A percentile compares a stretch with the other conserved stretches of the same genome.
Conservation (phyloP, 2,888 invertebrate genomes). For the Thelaira solivaga region DNA sequence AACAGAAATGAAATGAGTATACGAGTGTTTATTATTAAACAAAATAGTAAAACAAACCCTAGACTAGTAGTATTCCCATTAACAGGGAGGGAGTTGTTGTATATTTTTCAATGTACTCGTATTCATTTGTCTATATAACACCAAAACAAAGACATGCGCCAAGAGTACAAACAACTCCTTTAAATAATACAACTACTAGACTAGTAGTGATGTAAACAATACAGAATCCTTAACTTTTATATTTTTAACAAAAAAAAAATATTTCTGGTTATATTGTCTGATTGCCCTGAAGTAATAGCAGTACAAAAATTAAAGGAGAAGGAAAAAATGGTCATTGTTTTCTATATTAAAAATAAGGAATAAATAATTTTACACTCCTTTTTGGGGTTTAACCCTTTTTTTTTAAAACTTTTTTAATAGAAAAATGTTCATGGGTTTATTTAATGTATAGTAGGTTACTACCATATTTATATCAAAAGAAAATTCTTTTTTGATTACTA, state of each 20-base stretch:
- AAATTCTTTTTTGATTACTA: too few relatives aligned
- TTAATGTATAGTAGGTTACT: neutral
- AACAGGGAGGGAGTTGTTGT: slow-evolving; percentile 25
- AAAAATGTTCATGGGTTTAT: slow-evolving; percentile 5
- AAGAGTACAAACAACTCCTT: slow-evolving; percentile 33
- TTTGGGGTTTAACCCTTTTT: neutral
- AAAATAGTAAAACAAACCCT: slow-evolving; percentile 17
- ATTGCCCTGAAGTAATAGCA: slow-evolving; percentile 25
- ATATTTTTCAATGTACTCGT: neutral
- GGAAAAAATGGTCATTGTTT: slow-evolving; percentile 45
- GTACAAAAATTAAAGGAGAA: slow-evolving; percentile 8
- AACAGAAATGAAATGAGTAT: slow-evolving; percentile 41
- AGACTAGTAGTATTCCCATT: slow-evolving; percentile 22
- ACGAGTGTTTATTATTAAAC: neutral
- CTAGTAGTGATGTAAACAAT: slow-evolving; percentile 2
- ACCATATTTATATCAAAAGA: too few relatives aligned
- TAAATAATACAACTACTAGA: slow-evolving; percentile 6
- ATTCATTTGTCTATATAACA: neutral
- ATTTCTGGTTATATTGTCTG: slow-evolving; percentile 19
- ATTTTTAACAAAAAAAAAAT: neutral
- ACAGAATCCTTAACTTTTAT: slow-evolving; percentile 20
- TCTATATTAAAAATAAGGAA: slow-evolving; percentile 3
- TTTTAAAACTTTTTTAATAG: slow-evolving; percentile 28
- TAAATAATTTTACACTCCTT: slow-evolving; percentile 8
- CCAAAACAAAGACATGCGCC: slow-evolving; percentile 46